Conservation (phyloP, 2,888 invertebrate genomes). For the Hermaeophaga mercurialis region DNA sequence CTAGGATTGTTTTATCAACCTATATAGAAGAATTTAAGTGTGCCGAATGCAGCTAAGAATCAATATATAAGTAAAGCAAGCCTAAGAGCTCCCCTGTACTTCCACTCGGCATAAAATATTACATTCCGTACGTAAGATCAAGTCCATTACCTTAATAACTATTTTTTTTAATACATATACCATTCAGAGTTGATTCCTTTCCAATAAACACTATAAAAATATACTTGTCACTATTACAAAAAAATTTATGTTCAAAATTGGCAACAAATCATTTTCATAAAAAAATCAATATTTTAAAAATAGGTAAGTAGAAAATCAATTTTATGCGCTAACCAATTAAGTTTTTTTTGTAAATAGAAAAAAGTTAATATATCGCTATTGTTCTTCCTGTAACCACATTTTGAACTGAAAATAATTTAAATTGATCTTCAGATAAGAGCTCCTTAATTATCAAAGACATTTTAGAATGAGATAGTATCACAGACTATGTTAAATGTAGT, state of each 20-base stretch:
- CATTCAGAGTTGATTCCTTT: not conserved
- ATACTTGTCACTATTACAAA: not conserved
- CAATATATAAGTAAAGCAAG: not conserved
- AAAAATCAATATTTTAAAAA: too few species aligned
- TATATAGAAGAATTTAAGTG: not conserved
- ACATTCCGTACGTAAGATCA: too few species aligned
- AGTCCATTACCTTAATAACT: conserved; percentile 1
- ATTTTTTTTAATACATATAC: not conserved
- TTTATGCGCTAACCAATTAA: too few species aligned
- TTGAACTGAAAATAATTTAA: conserved; percentile 3
- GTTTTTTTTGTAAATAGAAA: too few species aligned
- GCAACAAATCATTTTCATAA: too few species aligned
- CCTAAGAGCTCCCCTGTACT: too few species aligned
- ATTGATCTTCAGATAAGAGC: conserved; percentile 5
- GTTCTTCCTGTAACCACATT: too few species aligned
- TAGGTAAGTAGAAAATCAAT: too few species aligned
- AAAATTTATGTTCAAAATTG: not conserved
- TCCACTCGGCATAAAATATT: too few species aligned
- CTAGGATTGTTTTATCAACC: too few species aligned
- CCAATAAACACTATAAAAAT: conserved; percentile 4
- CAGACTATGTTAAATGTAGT: conserved; percentile 4
- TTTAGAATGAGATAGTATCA: conserved; percentile 4
- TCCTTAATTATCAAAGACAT: conserved; percentile 1
- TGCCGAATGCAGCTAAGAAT: not conserved
- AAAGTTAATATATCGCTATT: too few species aligned